Evolutionary conservation across 2,113 vertebrate genomes (phyloP).

Genomic region (Lycaon pictus): DNA sequence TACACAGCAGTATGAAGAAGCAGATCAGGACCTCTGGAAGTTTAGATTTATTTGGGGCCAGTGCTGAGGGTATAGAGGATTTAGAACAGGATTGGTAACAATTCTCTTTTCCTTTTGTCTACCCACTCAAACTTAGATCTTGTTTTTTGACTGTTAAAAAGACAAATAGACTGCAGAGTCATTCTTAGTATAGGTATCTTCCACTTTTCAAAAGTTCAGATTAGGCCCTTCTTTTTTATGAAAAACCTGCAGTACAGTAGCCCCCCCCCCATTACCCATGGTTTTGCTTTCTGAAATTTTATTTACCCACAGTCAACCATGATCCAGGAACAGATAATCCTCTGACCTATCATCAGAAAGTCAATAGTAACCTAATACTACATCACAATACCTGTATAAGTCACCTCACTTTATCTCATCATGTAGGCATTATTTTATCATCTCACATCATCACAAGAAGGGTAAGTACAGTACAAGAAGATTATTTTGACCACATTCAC

Average conservation of each 20-base stretch:
- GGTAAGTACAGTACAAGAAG: not conserved
- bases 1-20: constrained; percentile 9
- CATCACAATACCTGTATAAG: not conserved
- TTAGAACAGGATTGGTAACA: not conserved
- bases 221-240: not conserved
- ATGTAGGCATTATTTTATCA: not conserved
- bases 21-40: not conserved
- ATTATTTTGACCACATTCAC: not conserved
- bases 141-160: constrained; percentile 13
- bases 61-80: not conserved
- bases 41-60: not conserved
- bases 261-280: not conserved
- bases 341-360: not conserved
- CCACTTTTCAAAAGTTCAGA: not conserved
- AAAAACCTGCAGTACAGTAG: not conserved
- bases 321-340: not conserved
- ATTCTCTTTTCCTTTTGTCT: not conserved
- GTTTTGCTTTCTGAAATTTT: not conserved
- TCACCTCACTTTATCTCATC: not conserved
- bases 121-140: not conserved
- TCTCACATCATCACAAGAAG: not conserved
- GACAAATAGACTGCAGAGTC: not conserved
- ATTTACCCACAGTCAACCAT: not conserved
- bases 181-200: not conserved
- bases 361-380: not conserved